Evolutionary conservation across 2,888 invertebrate genomes (phyloP), one percentile per base, ranked within the genome.

Genomic region (Pyralis farinalis): DNA sequence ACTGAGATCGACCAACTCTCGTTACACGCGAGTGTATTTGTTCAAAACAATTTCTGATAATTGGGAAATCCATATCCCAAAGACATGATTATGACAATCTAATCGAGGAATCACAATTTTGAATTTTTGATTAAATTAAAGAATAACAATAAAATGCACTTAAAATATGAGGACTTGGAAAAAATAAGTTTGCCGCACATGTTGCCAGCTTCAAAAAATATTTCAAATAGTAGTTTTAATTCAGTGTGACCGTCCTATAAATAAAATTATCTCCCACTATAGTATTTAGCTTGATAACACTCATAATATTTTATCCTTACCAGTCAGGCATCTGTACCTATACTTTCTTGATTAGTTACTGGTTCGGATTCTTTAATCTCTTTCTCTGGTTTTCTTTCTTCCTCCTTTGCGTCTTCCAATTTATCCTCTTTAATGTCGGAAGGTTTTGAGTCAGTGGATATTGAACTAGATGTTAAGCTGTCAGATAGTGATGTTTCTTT

Each of bases 401-500:
- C 62, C 37, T 69, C 64, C 53, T 66, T 65, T 0, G 44, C 50
- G 22, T 65, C 69, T 50, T 70, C 66, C 12, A 51, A 40, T 34
- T 60, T 58, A 42, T 51, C 66, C 38, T 74, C 74, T 53, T 61
- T 65, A 28, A 53, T 63, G 11, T 81, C 82, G 1, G 79, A 78
- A 1, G 78, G 77, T 55, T 83, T 82, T 12, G 83, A 84, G 51
- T 88, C 87, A 12, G 71, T 83, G 1, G 87, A 85, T 49, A 81
- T 80, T 4, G 83, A 82, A 47, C 84, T 84, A 1, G 87, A 86
- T 0, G 87, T 82, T 0, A 86, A 55, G 36, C 87, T 88, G 69
- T 81, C 78, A 0, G 87, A 79, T 46, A 85, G 85, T 1, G 87
- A 86, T 0, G 76, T 69, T 22, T 86, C 86, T 62, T 84, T 87